These are phyloP conservation scores for Siniperca knerii DNA, from an alignment of 2,113 vertebrate genomes.

Conservation along the genomic window DNA sequence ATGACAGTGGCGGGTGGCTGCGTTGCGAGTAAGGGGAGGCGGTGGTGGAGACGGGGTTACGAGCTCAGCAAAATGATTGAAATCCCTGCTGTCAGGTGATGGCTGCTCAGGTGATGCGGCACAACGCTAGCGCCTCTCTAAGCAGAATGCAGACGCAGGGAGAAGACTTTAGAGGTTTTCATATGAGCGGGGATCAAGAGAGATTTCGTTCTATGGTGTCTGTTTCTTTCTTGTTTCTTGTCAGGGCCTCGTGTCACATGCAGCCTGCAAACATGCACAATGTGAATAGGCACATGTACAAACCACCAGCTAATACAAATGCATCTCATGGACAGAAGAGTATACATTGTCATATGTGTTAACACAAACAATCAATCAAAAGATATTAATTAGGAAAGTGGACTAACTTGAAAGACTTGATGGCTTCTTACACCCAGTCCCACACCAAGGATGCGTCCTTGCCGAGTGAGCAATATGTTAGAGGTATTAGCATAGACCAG, in stretches of 20 bases:
- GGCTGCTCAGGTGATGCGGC: constrained; percentile 70
- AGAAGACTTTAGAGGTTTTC: constrained; percentile 53
- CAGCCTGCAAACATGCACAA: constrained; percentile 26
- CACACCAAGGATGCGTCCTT: neutral
- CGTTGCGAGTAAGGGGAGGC: constrained; percentile 39
- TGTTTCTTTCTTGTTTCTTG: constrained; percentile 42
- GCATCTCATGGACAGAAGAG: constrained; percentile 2
- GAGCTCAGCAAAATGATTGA: constrained; percentile 74
- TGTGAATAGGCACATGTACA: constrained; percentile 36
- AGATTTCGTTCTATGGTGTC: constrained; percentile 47
- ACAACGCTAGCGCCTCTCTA: constrained; percentile 38
- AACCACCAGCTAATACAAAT: constrained; percentile 14
- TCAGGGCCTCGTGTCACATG: constrained; percentile 1
- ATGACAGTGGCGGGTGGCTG: constrained; percentile 44
- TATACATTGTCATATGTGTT: neutral
- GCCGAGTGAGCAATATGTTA: neutral
- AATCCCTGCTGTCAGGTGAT: constrained; percentile 73
- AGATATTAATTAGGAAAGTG: constrained; percentile 10
- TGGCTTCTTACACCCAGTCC: neutral
- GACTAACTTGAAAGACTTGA: constrained; percentile 18
- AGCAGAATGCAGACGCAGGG: constrained; percentile 56
- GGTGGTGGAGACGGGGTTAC: constrained; percentile 40
- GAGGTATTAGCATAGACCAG: neutral
- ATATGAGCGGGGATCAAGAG: constrained; percentile 47
- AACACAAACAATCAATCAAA: constrained; percentile 27